A percentile compares a stretch with the other conserved stretches of the same genome.
Conservation (phyloP, 1,140 invertebrate species). For the Plectrocnemia conspersa region DNA sequence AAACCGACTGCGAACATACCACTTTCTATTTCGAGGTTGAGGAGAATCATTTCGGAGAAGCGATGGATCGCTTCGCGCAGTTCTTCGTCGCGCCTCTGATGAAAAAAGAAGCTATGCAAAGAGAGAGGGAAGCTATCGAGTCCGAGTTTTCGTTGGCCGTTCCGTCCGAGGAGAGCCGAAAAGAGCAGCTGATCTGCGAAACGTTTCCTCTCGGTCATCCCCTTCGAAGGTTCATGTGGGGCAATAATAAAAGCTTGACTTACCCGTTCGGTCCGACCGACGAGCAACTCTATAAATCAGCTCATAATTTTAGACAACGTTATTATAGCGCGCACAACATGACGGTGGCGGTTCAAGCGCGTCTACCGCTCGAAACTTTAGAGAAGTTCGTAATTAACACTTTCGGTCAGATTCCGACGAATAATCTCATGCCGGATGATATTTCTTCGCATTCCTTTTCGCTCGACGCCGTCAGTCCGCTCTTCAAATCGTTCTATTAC, state of each 20-base stretch:
- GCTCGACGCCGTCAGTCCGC: constrained; percentile 42
- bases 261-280: constrained; percentile 59
- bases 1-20: constrained; percentile 79
- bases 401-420: constrained; percentile 58
- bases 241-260: constrained; percentile 72
- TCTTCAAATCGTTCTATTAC: constrained; percentile 72
- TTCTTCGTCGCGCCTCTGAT: constrained; percentile 87
- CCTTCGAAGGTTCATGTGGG: constrained; percentile 78
- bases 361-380: constrained; percentile 70
- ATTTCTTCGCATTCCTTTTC: constrained; percentile 48
- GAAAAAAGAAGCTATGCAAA: constrained; percentile 76
- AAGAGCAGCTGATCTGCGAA: constrained; percentile 68
- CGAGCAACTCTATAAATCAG: constrained; percentile 56
- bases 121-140: constrained; percentile 89
- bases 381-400: constrained; percentile 53
- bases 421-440: constrained; percentile 56
- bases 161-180: constrained; percentile 62
- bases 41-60: constrained; percentile 66
- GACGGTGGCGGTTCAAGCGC: constrained; percentile 77
- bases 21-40: constrained; percentile 85
- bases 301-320: constrained; percentile 74
- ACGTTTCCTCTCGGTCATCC: constrained; percentile 67
- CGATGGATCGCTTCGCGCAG: constrained; percentile 83
- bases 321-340: constrained; percentile 89
- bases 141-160: constrained; percentile 77